Percentiles rank a stretch among this genome's conserved stretches.
phyloP scores from a whole-genome alignment of 2,797 vertebrate species.

The Benthosema pterotum region DNA sequence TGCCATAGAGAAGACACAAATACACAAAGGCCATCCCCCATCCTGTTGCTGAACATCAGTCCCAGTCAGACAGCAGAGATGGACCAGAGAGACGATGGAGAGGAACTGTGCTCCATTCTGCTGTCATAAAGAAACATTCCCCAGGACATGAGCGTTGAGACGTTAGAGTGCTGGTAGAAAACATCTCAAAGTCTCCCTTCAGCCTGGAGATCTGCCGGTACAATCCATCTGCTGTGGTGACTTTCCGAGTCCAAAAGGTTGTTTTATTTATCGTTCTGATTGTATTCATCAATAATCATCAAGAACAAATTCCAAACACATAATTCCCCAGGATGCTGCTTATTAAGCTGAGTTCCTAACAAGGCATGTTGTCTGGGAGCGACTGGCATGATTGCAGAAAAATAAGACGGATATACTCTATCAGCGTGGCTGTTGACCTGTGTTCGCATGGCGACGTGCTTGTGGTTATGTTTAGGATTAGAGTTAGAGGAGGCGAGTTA shows the following conservation, averaged over 20 bases:
- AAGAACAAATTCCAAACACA: too few species aligned
- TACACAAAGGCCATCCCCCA: background rate
- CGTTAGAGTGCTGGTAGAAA: constrained; percentile 77
- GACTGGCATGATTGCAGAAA: too few species aligned
- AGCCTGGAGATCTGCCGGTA: constrained; percentile 64
- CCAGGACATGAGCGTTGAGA: constrained; percentile 31
- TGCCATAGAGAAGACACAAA: background rate
- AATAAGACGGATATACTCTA: too few species aligned
- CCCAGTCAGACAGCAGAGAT: background rate
- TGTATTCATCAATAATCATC: too few species aligned
- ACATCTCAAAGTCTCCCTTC: constrained; percentile 46
- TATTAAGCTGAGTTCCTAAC: too few species aligned
- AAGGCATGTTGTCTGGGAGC: too few species aligned
- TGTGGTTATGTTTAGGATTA: too few species aligned
- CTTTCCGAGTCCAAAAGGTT: constrained; percentile 72
- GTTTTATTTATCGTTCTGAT: background rate
- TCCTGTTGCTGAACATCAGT: constrained; percentile 2
- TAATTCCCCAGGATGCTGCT: too few species aligned
- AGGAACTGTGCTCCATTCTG: constrained; percentile 38
- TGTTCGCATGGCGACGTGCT: too few species aligned
- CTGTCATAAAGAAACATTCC: constrained; percentile 67
- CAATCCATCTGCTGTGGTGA: constrained; percentile 67
- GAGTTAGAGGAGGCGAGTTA: too few species aligned
- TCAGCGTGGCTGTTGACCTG: too few species aligned
- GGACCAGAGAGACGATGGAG: constrained; percentile 33